phyloP scores from a whole-genome alignment of 2,113 vertebrate genomes.

The Dipodomys merriami region DNA sequence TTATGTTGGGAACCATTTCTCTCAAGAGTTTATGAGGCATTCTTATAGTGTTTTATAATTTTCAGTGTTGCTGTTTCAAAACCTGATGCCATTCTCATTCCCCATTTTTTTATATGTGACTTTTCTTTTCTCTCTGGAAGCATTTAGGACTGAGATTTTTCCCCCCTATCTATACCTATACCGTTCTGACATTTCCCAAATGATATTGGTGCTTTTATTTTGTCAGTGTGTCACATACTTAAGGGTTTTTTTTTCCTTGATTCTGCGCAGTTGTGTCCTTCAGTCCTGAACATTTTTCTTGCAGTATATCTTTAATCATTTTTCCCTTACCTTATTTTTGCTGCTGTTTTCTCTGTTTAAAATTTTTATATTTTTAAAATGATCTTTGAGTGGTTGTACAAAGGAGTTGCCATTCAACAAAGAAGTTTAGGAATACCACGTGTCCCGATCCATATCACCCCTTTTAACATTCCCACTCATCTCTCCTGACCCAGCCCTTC shows the following conservation, averaged over 20 bases:
- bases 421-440: no score
- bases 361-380: not conserved
- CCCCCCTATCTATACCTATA: not conserved
- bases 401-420: no score
- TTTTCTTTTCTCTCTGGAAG: not conserved
- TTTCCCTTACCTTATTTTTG: not conserved
- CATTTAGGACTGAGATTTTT: not conserved
- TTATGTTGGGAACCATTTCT: not conserved
- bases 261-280: not conserved
- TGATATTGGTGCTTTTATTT: not conserved
- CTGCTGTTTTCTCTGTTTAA: no score
- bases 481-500: no score
- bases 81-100: not conserved
- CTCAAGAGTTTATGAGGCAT: not conserved
- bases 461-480: no score
- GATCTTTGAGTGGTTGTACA: not conserved
- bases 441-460: no score
- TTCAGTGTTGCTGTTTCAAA: constrained; percentile 27
- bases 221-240: not conserved
- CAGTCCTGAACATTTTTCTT: not conserved
- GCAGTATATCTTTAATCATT: not conserved
- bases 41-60: not conserved
- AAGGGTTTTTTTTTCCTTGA: not conserved
- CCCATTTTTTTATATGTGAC: not conserved
- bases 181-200: constrained; percentile 26